Evolutionary conservation across 2,888 invertebrate genomes (phyloP).

Genomic region (Steromphala cineraria): DNA sequence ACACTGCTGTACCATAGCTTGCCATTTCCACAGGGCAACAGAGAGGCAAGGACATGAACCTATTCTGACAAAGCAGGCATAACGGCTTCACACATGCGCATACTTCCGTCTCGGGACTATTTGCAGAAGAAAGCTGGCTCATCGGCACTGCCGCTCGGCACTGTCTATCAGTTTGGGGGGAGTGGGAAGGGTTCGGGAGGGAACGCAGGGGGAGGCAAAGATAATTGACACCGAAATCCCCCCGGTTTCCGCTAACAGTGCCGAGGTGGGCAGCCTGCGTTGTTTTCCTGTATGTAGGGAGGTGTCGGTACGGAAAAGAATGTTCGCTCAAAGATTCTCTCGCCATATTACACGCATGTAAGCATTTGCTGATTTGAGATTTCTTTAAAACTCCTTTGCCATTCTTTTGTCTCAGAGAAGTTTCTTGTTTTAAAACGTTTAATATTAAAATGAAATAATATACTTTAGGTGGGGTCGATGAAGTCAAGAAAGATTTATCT

Average conservation of each 20-base stretch:
- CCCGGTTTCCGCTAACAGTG: conserved; percentile 5
- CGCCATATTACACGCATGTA: no score
- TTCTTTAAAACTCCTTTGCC: no score
- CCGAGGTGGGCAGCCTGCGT: background rate
- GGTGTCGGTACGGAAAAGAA: no score
- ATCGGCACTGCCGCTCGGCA: background rate
- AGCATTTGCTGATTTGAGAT: no score
- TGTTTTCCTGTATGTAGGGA: background rate
- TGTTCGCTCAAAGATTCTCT: no score
- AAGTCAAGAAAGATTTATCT: no score
- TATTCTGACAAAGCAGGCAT: background rate
- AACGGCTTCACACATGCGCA: background rate
- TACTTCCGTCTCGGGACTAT: background rate
- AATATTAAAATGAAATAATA: no score
- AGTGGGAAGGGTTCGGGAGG: background rate
- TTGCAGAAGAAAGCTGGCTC: background rate
- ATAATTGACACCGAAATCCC: conserved; percentile 5
- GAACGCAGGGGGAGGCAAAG: background rate
- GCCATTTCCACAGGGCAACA: background rate
- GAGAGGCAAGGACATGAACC: no score
- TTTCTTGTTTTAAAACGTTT: no score
- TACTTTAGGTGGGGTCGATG: no score
- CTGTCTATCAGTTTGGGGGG: background rate
- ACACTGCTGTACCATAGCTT: background rate
- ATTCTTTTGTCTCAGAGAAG: no score